These are phyloP conservation scores for Cinara cedri DNA, from an alignment of 2,888 invertebrate genomes.

Conservation along the genomic window DNA sequence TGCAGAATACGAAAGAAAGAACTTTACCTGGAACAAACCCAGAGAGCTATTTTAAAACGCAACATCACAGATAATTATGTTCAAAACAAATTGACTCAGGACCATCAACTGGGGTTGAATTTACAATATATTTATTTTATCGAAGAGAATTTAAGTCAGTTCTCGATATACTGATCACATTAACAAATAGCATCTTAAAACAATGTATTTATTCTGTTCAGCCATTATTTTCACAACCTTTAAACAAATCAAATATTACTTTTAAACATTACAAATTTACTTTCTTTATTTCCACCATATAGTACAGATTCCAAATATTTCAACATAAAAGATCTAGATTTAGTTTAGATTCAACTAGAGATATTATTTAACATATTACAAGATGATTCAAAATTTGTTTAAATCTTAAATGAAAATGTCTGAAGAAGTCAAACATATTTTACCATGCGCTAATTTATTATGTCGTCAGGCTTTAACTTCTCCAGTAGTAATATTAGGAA, in stretches of 20 bases:
- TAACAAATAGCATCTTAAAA: conserved; percentile 1
- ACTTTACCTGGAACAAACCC: too few species aligned
- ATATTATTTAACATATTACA: background rate
- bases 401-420: background rate
- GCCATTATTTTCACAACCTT: conserved; percentile 1
- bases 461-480: too few species aligned
- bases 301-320: background rate
- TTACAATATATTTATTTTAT: conserved; percentile 4
- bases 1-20: too few species aligned
- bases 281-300: background rate
- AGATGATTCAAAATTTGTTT: background rate
- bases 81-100: too few species aligned
- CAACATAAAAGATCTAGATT: background rate
- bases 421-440: background rate
- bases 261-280: background rate
- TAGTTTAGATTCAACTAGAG: background rate
- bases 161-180: conserved; percentile 12
- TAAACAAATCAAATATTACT: background rate
- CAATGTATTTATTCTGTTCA: conserved; percentile 7
- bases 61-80: too few species aligned
- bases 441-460: conserved; percentile 7
- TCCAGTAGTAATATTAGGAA: too few species aligned
- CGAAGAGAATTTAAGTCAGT: conserved; percentile 1
- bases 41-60: too few species aligned
- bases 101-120: background rate